Conservation (phyloP, 2,888 invertebrate species). For the Timema cristinae region DNA sequence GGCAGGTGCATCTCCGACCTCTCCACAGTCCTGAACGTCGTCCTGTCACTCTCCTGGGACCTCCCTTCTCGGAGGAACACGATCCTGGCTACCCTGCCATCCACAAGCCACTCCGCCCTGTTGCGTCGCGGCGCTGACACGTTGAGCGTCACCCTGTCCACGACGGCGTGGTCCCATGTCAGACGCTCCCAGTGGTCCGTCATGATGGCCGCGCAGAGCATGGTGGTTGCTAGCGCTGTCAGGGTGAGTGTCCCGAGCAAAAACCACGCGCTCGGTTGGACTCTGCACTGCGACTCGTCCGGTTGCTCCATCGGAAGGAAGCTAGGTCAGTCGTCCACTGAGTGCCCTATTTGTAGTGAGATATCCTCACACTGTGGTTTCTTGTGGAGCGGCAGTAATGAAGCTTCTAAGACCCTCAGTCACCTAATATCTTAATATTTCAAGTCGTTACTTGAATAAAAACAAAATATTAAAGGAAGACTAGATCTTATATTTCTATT, state of each 20-base stretch:
- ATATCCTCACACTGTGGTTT: too few relatives aligned
- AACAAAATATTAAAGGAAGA: too few relatives aligned
- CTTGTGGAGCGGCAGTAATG: too few relatives aligned
- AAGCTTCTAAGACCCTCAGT: too few relatives aligned
- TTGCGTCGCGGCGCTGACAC: conserved; percentile 45
- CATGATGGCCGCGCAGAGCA: conserved; percentile 82
- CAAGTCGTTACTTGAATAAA: too few relatives aligned
- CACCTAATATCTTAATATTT: too few relatives aligned
- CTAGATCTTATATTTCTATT: too few relatives aligned
- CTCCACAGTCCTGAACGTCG: conserved; percentile 24
- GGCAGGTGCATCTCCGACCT: conserved; percentile 43
- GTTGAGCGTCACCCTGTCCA: conserved; percentile 50
- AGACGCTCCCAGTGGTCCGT: conserved; percentile 90
- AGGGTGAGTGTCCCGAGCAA: conserved; percentile 61
- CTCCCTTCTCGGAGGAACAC: conserved; percentile 41
- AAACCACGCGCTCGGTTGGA: conserved; percentile 63
- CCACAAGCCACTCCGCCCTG: conserved; percentile 64
- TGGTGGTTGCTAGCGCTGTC: conserved; percentile 72
- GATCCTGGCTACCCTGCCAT: conserved; percentile 68
- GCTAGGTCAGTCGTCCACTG: too few relatives aligned
- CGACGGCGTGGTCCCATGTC: conserved; percentile 65
- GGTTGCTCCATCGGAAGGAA: conserved; percentile 44
- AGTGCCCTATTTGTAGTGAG: too few relatives aligned
- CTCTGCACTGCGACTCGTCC: conserved; percentile 50
- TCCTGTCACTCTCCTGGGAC: conserved; percentile 26